Evolutionary conservation across 2,888 invertebrate species (phyloP).

Genomic region (Andrena haemorrhoa): DNA sequence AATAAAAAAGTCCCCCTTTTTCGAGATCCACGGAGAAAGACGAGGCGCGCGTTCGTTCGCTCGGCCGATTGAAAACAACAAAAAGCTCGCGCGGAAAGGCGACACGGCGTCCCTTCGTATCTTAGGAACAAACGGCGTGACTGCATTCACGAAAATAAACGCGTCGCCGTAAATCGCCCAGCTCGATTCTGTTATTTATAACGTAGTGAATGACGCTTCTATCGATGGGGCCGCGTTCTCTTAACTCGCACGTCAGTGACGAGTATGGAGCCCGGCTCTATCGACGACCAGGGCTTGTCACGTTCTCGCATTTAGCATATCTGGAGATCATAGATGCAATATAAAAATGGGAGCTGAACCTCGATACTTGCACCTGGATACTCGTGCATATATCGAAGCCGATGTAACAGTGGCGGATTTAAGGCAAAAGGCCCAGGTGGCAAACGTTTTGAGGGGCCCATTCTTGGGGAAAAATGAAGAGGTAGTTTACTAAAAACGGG

Average conservation of each 20-base stretch:
- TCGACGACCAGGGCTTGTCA: neutral
- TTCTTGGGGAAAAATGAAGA: too few relatives aligned
- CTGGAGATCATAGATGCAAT: too few relatives aligned
- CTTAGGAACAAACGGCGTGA: constrained; percentile 38
- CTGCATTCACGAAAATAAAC: constrained; percentile 52
- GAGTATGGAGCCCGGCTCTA: neutral
- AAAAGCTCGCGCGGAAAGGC: constrained; percentile 10
- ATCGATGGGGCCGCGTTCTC: constrained; percentile 6
- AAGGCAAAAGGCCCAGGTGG: too few relatives aligned
- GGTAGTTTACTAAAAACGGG: too few relatives aligned
- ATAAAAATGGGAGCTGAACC: too few relatives aligned
- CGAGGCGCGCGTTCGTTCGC: neutral
- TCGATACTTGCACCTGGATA: too few relatives aligned
- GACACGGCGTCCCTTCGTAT: constrained; percentile 33
- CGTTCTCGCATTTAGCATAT: neutral
- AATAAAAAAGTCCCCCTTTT: constrained; percentile 17
- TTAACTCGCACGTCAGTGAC: neutral
- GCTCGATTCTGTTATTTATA: constrained; percentile 43
- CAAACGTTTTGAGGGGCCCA: too few relatives aligned
- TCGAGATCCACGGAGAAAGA: constrained; percentile 5
- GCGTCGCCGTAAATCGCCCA: constrained; percentile 37
- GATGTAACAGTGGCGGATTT: too few relatives aligned
- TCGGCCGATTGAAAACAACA: constrained; percentile 37
- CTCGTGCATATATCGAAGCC: too few relatives aligned
- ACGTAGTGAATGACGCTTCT: neutral